A percentile compares a stretch with the other conserved stretches of the same genome.
phyloP scores from a whole-genome alignment of 1,140 invertebrate species.

The Neomicropteryx cornuta region DNA sequence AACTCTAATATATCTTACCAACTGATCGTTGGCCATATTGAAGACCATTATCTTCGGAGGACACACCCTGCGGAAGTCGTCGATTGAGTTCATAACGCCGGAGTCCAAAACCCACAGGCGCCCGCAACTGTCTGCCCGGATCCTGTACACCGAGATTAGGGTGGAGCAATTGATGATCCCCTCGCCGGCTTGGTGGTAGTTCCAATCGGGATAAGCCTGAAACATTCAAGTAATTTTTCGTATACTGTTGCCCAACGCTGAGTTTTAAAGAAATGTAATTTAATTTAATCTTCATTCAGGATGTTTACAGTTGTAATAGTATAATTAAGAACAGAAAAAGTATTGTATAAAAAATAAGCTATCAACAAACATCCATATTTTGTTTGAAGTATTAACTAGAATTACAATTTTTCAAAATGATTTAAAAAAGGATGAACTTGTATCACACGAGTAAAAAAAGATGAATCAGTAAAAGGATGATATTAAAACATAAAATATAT shows the following conservation, averaged over 20 bases:
- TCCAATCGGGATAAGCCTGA: slow-evolving; percentile 69
- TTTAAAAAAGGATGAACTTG: no score
- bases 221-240: slow-evolving; percentile 8
- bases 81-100: slow-evolving; percentile 61
- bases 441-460: no score
- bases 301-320: background rate
- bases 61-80: slow-evolving; percentile 62
- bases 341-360: no score
- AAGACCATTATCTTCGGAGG: slow-evolving; percentile 71
- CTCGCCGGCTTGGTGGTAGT: slow-evolving; percentile 57
- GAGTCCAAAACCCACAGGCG: slow-evolving; percentile 64
- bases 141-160: slow-evolving; percentile 65
- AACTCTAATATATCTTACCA: no score
- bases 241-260: background rate
- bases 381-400: no score
- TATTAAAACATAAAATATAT: no score
- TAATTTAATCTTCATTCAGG: no score
- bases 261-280: no score
- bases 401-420: no score
- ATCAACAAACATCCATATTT: background rate
- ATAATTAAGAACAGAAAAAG: no score
- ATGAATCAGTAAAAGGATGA: no score
- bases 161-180: slow-evolving; percentile 60
- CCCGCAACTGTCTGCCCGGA: slow-evolving; percentile 60
- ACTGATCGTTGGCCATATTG: slow-evolving; percentile 56